phyloP scores from a whole-genome alignment of 2,888 invertebrate genomes.

The Neoscelio sp. region DNA sequence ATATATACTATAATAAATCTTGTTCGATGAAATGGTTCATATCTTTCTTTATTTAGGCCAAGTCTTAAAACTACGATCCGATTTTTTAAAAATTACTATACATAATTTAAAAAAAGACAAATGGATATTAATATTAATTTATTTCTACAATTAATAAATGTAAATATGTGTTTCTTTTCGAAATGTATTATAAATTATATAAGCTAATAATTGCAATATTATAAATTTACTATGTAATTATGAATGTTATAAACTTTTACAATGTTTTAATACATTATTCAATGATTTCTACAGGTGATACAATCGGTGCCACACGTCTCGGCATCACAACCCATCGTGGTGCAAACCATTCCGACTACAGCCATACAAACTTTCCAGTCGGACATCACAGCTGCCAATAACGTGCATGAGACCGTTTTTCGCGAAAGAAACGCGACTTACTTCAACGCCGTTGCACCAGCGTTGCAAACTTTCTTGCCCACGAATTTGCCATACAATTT shows the following conservation, averaged over 20 bases:
- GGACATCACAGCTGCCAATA: constrained; percentile 69
- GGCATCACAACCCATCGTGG: constrained; percentile 78
- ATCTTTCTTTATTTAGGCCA: no score
- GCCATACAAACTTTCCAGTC: constrained; percentile 77
- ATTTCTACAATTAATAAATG: no score
- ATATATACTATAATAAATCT: no score
- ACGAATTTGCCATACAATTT: constrained; percentile 80
- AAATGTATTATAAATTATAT: no score
- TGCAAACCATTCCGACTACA: constrained; percentile 78
- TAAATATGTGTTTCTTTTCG: no score
- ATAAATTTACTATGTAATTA: no score
- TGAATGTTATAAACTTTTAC: constrained; percentile 13
- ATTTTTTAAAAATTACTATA: neutral
- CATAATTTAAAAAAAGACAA: no score
- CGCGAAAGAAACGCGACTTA: constrained; percentile 77
- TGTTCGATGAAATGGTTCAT: no score
- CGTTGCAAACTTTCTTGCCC: constrained; percentile 78
- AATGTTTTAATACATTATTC: constrained; percentile 1
- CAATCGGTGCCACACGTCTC: constrained; percentile 77
- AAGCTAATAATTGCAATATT: no score
- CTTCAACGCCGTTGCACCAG: constrained; percentile 77
- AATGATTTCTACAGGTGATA: constrained; percentile 74
- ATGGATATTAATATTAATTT: no score
- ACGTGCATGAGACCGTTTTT: constrained; percentile 74
- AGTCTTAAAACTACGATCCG: no score